Evolutionary conservation across 2,113 vertebrate species (phyloP), one percentile per base, ranked within the genome.

Genomic region (Penelope pileata): DNA sequence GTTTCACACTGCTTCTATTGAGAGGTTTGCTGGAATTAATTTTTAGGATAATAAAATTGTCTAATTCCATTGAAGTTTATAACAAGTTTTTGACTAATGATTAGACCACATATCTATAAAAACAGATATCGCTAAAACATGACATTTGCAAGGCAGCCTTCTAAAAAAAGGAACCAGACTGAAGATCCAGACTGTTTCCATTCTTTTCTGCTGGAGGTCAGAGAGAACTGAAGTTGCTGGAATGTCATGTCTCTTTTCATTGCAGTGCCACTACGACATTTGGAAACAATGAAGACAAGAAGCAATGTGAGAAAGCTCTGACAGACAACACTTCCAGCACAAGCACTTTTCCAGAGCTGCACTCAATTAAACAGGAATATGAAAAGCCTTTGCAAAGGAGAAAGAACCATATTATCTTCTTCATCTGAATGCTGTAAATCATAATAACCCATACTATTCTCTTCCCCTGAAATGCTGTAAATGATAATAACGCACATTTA

Each of bases 211-310:
- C 56, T 75, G 53, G 86, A 95, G 81, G 91, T 91, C 89, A 91
- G 58, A 86, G 84, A 51, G 58, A 89, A 84, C 53, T 76, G 58
- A 91, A 92, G 77, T 40, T 78, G 62, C 77, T 91, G 78, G 76
- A 91, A 92, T 84, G 86, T 72, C 92, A 89, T 81, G 94, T 69
- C 66, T 91, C 59, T 80, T 94, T 93, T 91, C 69, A 91, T 84
- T 93, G 64, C 66, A 86, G 64, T 91, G 94, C 48, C 91, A 94
- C 83, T 81, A 53, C 67, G 84, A 75, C 96, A 96, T 95, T 95
- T 96, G 92, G 92, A 96, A 96, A 94, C 80, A 96, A 96, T 96
- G 91, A 91, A 92, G 62, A 78, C 47, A 56, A 92, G 56, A 83
- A 95, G 86, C 96, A 91, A 94, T 90, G 70, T 83, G 83, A 96